Evolutionary conservation across 2,113 vertebrate species (phyloP).

Genomic region (Reinhardtius hippoglossoides): DNA sequence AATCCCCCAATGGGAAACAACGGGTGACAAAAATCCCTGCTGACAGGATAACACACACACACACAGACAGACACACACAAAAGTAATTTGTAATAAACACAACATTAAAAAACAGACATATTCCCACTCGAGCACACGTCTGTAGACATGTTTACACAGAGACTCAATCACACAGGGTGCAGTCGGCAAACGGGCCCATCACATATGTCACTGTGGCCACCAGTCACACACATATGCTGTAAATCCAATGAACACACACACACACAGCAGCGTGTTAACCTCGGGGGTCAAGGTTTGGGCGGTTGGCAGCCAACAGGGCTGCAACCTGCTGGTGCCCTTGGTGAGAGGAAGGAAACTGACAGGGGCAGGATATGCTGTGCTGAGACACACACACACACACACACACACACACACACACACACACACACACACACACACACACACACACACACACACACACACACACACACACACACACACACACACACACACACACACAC

Average conservation of each 20-base stretch:
- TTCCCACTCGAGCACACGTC: neutral
- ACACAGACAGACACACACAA: neutral
- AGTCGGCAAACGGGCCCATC: conserved; percentile 24
- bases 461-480: neutral
- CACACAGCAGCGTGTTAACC: conserved; percentile 47
- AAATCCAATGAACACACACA: conserved; percentile 14
- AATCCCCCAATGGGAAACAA: conserved; percentile 51
- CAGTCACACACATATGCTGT: conserved; percentile 70
- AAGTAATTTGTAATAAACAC: conserved; percentile 4
- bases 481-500: no score
- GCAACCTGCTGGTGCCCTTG: conserved; percentile 73
- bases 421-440: neutral
- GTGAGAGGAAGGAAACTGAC: conserved; percentile 53
- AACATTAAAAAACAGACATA: neutral
- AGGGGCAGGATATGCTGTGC: conserved; percentile 52
- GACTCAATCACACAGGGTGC: conserved; percentile 18
- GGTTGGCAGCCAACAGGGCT: conserved; percentile 64
- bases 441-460: conserved; percentile 4
- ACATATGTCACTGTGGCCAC: conserved; percentile 64
- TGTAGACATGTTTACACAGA: neutral
- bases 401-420: neutral
- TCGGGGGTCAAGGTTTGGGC: conserved; percentile 75
- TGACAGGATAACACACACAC: conserved; percentile 29
- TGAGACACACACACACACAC: neutral
- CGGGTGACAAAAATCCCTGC: conserved; percentile 43